Percentiles rank a stretch among this genome's conserved stretches.
phyloP scores from a whole-genome alignment of 2,888 invertebrate genomes.

The Sesamia inferens region DNA sequence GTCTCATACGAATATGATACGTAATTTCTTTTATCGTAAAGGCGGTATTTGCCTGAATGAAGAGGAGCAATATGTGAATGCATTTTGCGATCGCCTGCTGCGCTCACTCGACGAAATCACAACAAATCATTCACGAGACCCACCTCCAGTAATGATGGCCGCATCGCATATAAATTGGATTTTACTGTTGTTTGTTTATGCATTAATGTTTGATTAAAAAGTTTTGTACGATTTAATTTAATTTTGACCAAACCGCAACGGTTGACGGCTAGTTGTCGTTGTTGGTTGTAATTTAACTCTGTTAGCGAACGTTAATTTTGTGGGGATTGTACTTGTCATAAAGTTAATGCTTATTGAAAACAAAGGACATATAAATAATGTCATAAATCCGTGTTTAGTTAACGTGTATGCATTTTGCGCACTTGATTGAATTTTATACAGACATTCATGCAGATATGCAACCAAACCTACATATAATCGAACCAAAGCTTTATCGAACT shows the following conservation, averaged over 20 bases:
- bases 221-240: conserved; percentile 63
- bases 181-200: conserved; percentile 79
- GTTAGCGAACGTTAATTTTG: conserved; percentile 22
- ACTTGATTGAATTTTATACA: conserved; percentile 9
- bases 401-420: not conserved
- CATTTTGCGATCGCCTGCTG: conserved; percentile 88
- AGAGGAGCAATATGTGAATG: conserved; percentile 77
- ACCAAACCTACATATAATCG: conserved; percentile 20
- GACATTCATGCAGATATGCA: not conserved
- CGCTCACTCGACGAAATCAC: conserved; percentile 87
- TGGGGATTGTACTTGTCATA: conserved; percentile 19
- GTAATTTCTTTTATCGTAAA: conserved; percentile 68
- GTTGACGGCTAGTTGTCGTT: conserved; percentile 29
- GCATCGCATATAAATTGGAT: conserved; percentile 85
- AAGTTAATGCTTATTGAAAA: not conserved
- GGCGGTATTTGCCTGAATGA: conserved; percentile 69
- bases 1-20: conserved; percentile 69
- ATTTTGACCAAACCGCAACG: conserved; percentile 50
- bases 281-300: conserved; percentile 22
- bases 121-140: conserved; percentile 88
- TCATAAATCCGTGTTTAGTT: not conserved
- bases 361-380: not conserved
- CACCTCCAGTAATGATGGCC: conserved; percentile 88
- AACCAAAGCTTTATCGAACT: not conserved
- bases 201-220: conserved; percentile 72